phyloP scores from a whole-genome alignment of 2,888 invertebrate genomes.

The Cantharis nigra region DNA sequence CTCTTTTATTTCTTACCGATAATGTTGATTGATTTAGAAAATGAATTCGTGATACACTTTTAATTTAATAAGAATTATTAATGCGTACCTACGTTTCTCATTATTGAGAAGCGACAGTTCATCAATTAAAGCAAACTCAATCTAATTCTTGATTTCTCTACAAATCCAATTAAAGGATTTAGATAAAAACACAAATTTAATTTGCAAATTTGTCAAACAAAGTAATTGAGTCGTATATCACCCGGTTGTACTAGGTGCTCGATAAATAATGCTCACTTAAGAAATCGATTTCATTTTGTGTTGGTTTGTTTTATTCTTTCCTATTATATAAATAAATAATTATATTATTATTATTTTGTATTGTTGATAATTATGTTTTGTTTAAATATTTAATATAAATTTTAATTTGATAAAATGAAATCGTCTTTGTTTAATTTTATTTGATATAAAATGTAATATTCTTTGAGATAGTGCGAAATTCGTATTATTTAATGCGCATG shows the following conservation, averaged over 20 bases:
- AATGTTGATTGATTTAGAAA: not conserved
- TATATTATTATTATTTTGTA: not conserved
- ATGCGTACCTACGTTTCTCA: not conserved
- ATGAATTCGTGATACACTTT: not conserved
- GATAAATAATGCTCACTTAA: not conserved
- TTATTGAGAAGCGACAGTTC: not conserved
- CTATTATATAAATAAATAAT: not conserved
- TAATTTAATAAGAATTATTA: not conserved
- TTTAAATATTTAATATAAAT: no score
- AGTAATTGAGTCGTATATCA: conserved; percentile 32
- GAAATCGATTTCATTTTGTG: not conserved
- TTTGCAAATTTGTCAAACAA: conserved; percentile 32
- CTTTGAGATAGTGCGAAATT: no score
- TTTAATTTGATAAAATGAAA: no score
- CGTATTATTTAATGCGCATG: not conserved
- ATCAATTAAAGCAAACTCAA: not conserved
- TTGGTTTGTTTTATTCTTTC: not conserved
- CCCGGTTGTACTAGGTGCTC: not conserved
- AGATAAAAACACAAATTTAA: conserved; percentile 17
- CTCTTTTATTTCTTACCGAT: not conserved
- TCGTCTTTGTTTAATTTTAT: not conserved
- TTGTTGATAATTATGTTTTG: no score
- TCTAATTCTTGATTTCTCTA: not conserved
- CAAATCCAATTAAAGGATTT: conserved; percentile 4
- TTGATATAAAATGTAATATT: not conserved